Evolutionary conservation across 2,113 vertebrate species (phyloP).

Genomic region (Catagonus wagneri): DNA sequence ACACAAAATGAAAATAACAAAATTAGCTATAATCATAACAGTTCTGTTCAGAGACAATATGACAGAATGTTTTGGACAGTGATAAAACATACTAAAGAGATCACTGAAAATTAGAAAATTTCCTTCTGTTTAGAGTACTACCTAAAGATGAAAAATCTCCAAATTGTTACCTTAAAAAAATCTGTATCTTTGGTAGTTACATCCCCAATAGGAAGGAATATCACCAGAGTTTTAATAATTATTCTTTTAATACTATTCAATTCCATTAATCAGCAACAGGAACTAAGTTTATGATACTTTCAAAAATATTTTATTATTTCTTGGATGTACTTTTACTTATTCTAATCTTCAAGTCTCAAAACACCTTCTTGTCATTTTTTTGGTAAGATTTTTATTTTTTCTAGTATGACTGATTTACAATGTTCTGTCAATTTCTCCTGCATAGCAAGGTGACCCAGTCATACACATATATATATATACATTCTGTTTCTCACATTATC

Average conservation of each 20-base stretch:
- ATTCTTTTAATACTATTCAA: not conserved
- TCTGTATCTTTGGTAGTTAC: not conserved
- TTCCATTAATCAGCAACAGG: not conserved
- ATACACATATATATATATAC: no score
- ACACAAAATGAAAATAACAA: not conserved
- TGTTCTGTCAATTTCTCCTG: no score
- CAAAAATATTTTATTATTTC: not conserved
- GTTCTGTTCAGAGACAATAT: not conserved
- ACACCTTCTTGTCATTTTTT: not conserved
- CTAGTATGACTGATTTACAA: no score
- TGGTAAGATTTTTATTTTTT: no score
- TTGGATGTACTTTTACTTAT: not conserved
- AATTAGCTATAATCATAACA: not conserved
- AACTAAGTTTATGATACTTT: not conserved
- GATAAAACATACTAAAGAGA: not conserved
- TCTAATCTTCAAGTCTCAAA: not conserved
- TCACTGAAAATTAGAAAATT: not conserved
- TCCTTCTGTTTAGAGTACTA: not conserved
- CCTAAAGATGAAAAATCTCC: not conserved
- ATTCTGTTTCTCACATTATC: no score
- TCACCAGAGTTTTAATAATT: not conserved
- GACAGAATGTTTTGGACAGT: not conserved
- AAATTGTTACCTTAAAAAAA: slow-evolving; percentile 13
- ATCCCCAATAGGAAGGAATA: not conserved
- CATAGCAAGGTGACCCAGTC: no score